Percentiles rank a stretch among this genome's conserved stretches.
These are phyloP conservation scores for Crypturellus undulatus DNA, from an alignment of 2,113 vertebrate species.

Conservation along the genomic window DNA sequence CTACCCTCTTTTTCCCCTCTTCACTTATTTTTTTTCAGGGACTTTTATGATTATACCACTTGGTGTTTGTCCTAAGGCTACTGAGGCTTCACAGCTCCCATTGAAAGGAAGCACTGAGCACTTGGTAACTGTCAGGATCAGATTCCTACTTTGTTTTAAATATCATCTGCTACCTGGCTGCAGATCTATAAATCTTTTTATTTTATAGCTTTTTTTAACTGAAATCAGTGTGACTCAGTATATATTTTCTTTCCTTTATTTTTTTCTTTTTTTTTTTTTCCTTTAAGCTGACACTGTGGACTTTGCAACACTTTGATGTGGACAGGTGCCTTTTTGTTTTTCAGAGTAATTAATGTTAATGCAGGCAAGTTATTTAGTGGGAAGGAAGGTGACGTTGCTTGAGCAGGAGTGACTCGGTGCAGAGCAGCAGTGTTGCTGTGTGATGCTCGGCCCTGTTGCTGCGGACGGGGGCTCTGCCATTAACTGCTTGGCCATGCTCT, in stretches of 20 bases:
- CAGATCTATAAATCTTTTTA: not conserved
- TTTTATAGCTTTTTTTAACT: not conserved
- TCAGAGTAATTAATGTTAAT: not conserved
- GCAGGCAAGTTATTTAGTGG: not conserved
- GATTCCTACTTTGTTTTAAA: not conserved
- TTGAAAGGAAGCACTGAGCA: not conserved
- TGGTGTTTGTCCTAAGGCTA: not conserved
- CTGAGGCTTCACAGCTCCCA: not conserved
- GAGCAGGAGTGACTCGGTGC: not conserved
- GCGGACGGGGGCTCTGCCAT: not conserved
- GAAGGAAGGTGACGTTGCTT: not conserved
- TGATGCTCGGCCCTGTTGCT: rapidly evolving
- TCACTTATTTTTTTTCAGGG: not conserved
- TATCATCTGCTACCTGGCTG: not conserved
- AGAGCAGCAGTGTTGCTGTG: not conserved
- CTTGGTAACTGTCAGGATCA: not conserved
- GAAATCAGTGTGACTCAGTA: not conserved
- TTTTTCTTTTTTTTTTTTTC: too few relatives aligned
- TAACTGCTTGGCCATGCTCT: not conserved
- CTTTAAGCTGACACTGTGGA: not conserved
- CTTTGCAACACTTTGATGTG: not conserved
- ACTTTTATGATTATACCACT: not conserved
- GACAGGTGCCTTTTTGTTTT: conserved; percentile 30
- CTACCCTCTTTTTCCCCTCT: not conserved
- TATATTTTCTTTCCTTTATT: too few relatives aligned